Evolutionary conservation across 2,888 invertebrate genomes (phyloP).

Genomic region (Melieria picta): DNA sequence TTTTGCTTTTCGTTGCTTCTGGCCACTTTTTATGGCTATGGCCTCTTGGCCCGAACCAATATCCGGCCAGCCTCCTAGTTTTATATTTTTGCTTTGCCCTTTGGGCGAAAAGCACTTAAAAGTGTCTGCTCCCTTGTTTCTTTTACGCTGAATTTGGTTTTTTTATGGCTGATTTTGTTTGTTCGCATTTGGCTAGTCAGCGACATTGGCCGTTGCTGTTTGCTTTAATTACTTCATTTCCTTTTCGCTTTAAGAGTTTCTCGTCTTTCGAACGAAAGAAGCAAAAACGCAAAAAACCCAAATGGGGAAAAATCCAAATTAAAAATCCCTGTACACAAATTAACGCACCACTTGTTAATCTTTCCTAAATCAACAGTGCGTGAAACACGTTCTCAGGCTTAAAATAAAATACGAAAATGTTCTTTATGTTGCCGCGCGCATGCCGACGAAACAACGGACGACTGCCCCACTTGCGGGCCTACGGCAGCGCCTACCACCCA

Average conservation of each 20-base stretch:
- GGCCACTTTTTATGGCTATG: too few species aligned
- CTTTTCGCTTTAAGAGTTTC: slow-evolving; percentile 11
- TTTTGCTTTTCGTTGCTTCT: too few species aligned
- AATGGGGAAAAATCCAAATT: slow-evolving; percentile 2
- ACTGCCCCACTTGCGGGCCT: too few species aligned
- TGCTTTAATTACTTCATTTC: slow-evolving; percentile 31
- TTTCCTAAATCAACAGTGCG: slow-evolving; percentile 36
- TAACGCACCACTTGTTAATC: slow-evolving; percentile 40
- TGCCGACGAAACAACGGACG: too few species aligned
- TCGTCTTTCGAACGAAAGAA: neutral
- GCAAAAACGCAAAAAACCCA: neutral
- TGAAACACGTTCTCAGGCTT: slow-evolving; percentile 30
- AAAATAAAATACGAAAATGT: slow-evolving; percentile 6
- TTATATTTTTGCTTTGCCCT: neutral
- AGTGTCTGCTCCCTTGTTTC: neutral
- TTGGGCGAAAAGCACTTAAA: neutral
- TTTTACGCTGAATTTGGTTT: neutral
- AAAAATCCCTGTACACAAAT: slow-evolving; percentile 33
- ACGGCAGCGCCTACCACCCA: too few species aligned
- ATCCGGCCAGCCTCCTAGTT: too few species aligned
- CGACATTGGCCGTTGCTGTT: neutral
- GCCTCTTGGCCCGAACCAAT: too few species aligned
- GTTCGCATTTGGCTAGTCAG: neutral
- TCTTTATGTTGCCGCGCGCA: slow-evolving; percentile 11
- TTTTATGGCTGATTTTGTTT: neutral